phyloP scores from a whole-genome alignment of 2,888 invertebrate species.

The Malacosoma neustria region DNA sequence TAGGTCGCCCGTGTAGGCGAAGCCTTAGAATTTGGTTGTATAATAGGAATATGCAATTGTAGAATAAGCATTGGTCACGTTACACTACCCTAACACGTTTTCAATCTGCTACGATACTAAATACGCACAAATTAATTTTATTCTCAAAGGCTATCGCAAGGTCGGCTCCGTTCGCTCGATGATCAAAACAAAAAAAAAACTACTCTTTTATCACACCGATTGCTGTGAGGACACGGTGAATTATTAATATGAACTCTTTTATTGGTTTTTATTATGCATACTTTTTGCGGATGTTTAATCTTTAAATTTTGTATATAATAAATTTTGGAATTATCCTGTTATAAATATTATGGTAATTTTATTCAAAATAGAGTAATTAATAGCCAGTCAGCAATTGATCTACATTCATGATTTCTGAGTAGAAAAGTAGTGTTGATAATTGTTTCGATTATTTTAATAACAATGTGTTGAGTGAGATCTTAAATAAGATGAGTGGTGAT shows the following conservation, averaged over 20 bases:
- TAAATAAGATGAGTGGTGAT: too few species aligned
- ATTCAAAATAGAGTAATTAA: too few species aligned
- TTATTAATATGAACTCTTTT: slow-evolving; percentile 37
- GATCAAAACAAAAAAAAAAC: slow-evolving; percentile 28
- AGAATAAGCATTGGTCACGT: slow-evolving; percentile 13
- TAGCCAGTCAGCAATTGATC: too few species aligned
- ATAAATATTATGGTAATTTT: too few species aligned
- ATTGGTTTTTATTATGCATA: slow-evolving; percentile 34
- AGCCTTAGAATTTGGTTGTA: not conserved
- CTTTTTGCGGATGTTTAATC: slow-evolving; percentile 25
- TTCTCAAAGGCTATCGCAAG: slow-evolving; percentile 30
- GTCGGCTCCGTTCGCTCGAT: slow-evolving; percentile 27
- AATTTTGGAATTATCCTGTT: too few species aligned
- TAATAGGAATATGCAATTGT: slow-evolving; percentile 2
- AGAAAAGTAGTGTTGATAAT: too few species aligned
- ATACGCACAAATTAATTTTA: slow-evolving; percentile 44
- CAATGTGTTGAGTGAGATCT: too few species aligned
- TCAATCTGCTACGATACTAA: slow-evolving; percentile 31
- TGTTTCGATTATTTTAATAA: slow-evolving; percentile 39
- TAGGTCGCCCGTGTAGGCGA: slow-evolving; percentile 4
- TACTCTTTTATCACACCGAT: slow-evolving; percentile 29
- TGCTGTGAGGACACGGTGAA: slow-evolving; percentile 38
- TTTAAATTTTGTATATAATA: slow-evolving; percentile 34
- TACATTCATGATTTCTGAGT: too few species aligned
- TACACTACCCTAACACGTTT: slow-evolving; percentile 29